Evolutionary conservation across 1,140 invertebrate species (phyloP).

Genomic region (Drosophila repleta): DNA sequence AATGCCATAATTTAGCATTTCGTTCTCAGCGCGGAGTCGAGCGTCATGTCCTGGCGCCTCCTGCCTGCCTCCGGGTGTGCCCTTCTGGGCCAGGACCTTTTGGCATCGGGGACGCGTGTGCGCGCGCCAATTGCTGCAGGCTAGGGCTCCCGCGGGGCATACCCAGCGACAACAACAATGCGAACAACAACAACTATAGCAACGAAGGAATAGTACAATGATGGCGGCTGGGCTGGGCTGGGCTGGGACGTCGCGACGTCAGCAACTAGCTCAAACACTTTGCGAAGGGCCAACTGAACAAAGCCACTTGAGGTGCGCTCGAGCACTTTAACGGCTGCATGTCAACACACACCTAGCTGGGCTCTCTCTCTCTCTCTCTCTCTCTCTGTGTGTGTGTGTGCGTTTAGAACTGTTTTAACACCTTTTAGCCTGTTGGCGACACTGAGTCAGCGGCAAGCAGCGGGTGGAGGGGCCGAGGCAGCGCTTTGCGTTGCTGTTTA

Average conservation of each 20-base stretch:
- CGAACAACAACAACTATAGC: constrained; percentile 19
- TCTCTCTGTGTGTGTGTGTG: constrained; percentile 21
- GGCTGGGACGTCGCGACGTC: too few relatives aligned
- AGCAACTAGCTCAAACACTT: constrained; percentile 70
- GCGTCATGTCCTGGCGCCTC: too few relatives aligned
- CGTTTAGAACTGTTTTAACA: constrained; percentile 79
- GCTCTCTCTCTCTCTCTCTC: too few relatives aligned
- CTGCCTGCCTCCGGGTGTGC: constrained; percentile 21
- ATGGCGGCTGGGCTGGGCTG: constrained; percentile 26
- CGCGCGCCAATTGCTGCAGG: neutral
- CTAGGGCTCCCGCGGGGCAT: constrained; percentile 22
- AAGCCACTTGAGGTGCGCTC: constrained; percentile 81
- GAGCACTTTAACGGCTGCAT: constrained; percentile 79
- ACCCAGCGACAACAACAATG: constrained; percentile 27
- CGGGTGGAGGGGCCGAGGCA: constrained; percentile 46
- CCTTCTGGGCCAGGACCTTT: constrained; percentile 20
- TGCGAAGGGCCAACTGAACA: constrained; percentile 78
- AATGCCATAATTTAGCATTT: constrained; percentile 77
- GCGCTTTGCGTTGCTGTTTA: constrained; percentile 79
- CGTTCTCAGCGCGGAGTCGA: constrained; percentile 34
- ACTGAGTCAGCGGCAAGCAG: constrained; percentile 13
- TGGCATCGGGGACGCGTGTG: constrained; percentile 15
- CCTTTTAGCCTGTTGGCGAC: constrained; percentile 51
- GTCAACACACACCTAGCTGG: constrained; percentile 58
- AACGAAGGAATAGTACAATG: constrained; percentile 18